phyloP scores from a whole-genome alignment of 2,113 vertebrate genomes.

The Anas platyrhynchos region DNA sequence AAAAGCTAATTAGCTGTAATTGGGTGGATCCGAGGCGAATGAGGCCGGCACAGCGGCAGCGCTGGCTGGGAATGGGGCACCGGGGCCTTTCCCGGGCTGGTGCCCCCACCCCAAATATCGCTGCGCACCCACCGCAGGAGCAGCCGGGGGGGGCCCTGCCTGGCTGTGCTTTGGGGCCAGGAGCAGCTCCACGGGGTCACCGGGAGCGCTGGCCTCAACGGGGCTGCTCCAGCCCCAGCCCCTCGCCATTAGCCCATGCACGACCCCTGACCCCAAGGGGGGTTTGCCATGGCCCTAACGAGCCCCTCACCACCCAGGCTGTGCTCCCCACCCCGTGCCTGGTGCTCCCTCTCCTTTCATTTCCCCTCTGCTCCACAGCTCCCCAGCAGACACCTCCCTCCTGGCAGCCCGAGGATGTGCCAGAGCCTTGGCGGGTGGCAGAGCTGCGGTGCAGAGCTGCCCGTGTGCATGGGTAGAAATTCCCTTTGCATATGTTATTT shows the following conservation, averaged over 20 bases:
- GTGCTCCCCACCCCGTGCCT: neutral
- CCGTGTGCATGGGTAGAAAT: neutral
- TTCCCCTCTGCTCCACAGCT: too few relatives aligned
- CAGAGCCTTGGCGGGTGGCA: neutral
- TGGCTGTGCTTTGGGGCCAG: too few relatives aligned
- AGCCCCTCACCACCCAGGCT: fast-evolving
- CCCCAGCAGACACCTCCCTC: neutral
- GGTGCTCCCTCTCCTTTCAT: neutral
- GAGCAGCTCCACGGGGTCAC: too few relatives aligned
- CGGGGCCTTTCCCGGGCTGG: neutral
- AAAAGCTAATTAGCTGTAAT: constrained; percentile 79
- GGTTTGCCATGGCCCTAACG: neutral
- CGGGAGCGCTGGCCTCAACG: neutral
- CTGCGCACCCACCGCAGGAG: neutral
- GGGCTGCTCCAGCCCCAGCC: neutral
- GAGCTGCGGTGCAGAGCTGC: fast-evolving
- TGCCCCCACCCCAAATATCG: fast-evolving
- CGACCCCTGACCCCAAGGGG: neutral
- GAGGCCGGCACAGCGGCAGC: neutral
- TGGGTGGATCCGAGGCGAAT: constrained; percentile 68
- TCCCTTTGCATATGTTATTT: neutral
- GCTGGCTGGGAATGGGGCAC: constrained; percentile 44
- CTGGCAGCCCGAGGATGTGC: fast-evolving
- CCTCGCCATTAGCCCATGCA: too few relatives aligned
- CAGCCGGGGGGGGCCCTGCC: too few relatives aligned